Evolutionary conservation across 2,888 invertebrate species (phyloP), one percentile per base, ranked within the genome.

Genomic region (Ariolimax columbianus): DNA sequence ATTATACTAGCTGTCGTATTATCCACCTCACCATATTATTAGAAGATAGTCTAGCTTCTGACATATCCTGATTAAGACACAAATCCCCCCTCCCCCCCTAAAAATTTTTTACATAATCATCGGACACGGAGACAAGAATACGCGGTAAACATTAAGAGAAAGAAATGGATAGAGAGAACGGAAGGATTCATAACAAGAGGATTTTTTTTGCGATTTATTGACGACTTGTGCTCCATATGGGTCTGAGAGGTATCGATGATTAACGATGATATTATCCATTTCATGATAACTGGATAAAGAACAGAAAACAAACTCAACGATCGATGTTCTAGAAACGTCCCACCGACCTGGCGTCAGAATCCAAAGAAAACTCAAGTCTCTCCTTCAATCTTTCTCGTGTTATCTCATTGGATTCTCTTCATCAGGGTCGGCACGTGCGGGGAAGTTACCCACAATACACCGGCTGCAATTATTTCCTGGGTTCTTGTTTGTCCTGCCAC

Each of bases 401-500:
- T 79, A 43, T 79, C 68, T 68, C 79, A 79, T 79, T 79, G 68
- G 79, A 79, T 79, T 47, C 68, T 43, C n/a, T 47, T 68, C 43
- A 26, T 66, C 63, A 68, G n/a, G 43, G 47, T 33, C 33, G 33
- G 79, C 79, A 79, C 79, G 79, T 30, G 63, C 30, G 47, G 43
- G 79, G 79, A 66, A 79, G 43, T 68, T 68, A 33, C 66, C 63
- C 79, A 79, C 79, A 79, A 79, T 79, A 75, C 82, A 82, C 70
- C 30, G 75, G 33, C 55, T 40, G 75, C 82, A 82, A 82, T 82
- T 82, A 73, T 59, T 73, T 63, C 82, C 82, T 59, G 82, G 75
- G 73, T 33, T 36, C 82, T 82, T 73, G 82, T 75, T 82, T 82
- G 82, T 59, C 82, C 75, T 55, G 59, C 9, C 82, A 73, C 82